A percentile compares a stretch with the other conserved stretches of the same genome.
phyloP scores from a whole-genome alignment of 1,140 invertebrate genomes.

The Mycetomoellerius zeteki region DNA sequence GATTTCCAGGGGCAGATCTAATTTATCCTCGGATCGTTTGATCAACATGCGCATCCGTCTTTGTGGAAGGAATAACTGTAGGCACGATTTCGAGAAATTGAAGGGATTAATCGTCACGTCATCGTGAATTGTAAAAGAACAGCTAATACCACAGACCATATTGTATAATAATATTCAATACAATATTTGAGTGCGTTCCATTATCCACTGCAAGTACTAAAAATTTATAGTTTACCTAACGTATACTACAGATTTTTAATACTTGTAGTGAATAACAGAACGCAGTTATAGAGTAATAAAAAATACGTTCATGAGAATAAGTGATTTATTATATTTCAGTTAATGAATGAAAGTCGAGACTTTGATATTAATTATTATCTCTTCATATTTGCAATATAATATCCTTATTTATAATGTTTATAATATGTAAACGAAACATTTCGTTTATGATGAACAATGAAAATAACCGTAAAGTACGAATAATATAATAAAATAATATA shows the following conservation, averaged over 20 bases:
- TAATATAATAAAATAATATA: constrained; percentile 22
- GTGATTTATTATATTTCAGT: neutral
- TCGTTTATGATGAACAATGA: neutral
- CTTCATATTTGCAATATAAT: neutral
- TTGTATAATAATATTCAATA: neutral
- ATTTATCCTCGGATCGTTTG: constrained; percentile 44
- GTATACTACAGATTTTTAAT: no score
- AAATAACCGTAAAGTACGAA: neutral
- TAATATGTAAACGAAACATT: neutral
- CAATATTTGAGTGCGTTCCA: no score
- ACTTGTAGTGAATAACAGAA: no score
- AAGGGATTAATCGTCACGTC: constrained; percentile 28
- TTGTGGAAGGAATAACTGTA: constrained; percentile 27
- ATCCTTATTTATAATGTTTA: constrained; percentile 6
- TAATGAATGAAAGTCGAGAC: neutral
- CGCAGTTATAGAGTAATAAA: neutral
- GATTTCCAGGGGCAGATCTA: constrained; percentile 27
- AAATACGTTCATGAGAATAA: neutral
- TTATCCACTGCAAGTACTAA: no score
- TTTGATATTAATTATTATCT: constrained; percentile 1
- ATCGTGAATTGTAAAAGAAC: constrained; percentile 16
- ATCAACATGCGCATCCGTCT: constrained; percentile 27
- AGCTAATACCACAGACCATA: neutral
- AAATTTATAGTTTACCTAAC: no score
- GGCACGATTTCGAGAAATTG: constrained; percentile 17